These are phyloP conservation scores for Atta cephalotes DNA, from an alignment of 1,140 invertebrate species.

Conservation along the genomic window DNA sequence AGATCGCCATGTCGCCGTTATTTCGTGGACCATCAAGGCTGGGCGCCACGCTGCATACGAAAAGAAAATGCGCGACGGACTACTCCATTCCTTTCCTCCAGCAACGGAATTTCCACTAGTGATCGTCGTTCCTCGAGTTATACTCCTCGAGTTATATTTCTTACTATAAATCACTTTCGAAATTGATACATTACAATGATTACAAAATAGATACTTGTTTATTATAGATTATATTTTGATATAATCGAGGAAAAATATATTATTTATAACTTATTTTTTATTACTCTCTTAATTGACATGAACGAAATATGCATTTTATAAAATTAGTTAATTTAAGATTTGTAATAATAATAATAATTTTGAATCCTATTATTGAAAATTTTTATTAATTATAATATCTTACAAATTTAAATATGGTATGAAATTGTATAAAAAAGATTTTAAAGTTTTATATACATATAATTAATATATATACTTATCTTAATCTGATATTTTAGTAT, in stretches of 20 bases:
- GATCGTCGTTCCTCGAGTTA: slow-evolving; percentile 27
- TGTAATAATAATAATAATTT: background rate
- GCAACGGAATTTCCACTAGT: slow-evolving; percentile 5
- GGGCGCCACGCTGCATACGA: slow-evolving; percentile 43
- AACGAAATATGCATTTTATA: background rate
- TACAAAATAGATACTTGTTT: background rate
- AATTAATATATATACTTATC: background rate
- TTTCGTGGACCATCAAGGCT: slow-evolving; percentile 57
- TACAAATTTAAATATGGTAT: background rate
- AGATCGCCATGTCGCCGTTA: slow-evolving; percentile 62
- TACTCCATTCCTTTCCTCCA: background rate
- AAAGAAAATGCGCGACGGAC: slow-evolving; percentile 54
- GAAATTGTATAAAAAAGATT: background rate
- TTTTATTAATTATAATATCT: background rate
- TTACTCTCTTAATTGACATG: background rate
- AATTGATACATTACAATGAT: background rate
- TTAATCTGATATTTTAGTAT: background rate
- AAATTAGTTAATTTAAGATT: background rate
- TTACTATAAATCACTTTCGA: slow-evolving; percentile 36
- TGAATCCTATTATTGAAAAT: background rate
- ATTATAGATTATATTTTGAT: background rate
- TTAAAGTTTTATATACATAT: background rate
- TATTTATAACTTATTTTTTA: background rate
- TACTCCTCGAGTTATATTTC: background rate
- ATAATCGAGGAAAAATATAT: background rate